phyloP scores from a whole-genome alignment of 2,888 invertebrate genomes.

The Coenonympha glycerion region DNA sequence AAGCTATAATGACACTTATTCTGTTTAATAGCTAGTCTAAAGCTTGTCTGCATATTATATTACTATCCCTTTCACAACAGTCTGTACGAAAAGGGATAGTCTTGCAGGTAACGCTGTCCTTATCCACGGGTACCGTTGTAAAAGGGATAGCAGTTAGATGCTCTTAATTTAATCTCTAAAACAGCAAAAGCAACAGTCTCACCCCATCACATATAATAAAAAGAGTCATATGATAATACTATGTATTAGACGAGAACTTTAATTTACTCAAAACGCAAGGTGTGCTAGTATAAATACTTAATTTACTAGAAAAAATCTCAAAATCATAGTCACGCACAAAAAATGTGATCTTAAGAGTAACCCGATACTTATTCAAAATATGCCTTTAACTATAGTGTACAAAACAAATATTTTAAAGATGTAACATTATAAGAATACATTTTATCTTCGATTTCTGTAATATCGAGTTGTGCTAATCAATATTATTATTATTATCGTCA shows the following conservation, averaged over 20 bases:
- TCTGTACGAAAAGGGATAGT: no score
- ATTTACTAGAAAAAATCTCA: slow-evolving; percentile 8
- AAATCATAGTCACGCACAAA: slow-evolving; percentile 52
- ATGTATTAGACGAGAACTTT: not conserved
- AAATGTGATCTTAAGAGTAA: slow-evolving; percentile 46
- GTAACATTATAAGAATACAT: slow-evolving; percentile 24
- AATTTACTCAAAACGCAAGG: slow-evolving; percentile 9
- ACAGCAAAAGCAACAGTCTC: no score
- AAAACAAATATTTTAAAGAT: slow-evolving; percentile 28
- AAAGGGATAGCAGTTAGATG: no score
- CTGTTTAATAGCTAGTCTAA: no score
- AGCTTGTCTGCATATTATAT: no score
- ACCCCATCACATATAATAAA: not conserved
- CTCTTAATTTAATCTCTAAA: no score
- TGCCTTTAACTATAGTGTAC: slow-evolving; percentile 45
- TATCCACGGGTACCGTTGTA: no score
- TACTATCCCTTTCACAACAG: no score
- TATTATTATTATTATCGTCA: slow-evolving; percentile 26
- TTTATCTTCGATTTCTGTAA: slow-evolving; percentile 33
- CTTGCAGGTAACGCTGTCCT: no score
- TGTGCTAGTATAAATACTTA: slow-evolving; percentile 14
- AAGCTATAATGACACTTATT: no score
- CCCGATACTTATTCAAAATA: slow-evolving; percentile 35
- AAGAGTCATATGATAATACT: not conserved
- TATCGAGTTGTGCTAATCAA: slow-evolving; percentile 40